Conservation (phyloP, 2,888 invertebrate genomes). For the Electrophaes corylata region DNA sequence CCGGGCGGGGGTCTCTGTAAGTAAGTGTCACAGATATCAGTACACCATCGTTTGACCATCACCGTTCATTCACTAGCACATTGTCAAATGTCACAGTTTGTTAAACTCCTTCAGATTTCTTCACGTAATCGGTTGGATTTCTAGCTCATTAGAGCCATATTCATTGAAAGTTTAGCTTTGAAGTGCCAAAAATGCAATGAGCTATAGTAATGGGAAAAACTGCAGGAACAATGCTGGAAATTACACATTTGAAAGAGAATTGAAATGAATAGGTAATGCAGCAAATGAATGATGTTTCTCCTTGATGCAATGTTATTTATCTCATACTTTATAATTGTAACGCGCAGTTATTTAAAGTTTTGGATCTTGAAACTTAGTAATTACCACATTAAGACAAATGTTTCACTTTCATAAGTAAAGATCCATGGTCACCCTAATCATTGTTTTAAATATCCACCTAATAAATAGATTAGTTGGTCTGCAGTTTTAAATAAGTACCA, state of each 20-base stretch:
- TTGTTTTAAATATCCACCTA: not conserved
- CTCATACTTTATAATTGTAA: not conserved
- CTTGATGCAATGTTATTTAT: conserved; percentile 6
- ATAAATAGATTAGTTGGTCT: not conserved
- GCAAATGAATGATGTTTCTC: not conserved
- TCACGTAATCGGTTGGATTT: conserved; percentile 9
- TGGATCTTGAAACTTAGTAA: not conserved
- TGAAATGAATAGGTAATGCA: not conserved
- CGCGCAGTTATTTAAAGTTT: not conserved
- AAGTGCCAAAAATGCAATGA: conserved; percentile 2
- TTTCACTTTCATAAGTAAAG: not conserved
- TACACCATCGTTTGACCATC: conserved; percentile 43
- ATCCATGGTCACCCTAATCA: not conserved
- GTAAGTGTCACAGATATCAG: conserved; percentile 75
- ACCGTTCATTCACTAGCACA: conserved; percentile 58
- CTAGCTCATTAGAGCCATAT: conserved; percentile 6
- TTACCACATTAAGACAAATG: not conserved
- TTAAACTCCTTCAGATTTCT: conserved; percentile 21
- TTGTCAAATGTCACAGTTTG: conserved; percentile 51
- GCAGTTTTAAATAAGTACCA: not conserved
- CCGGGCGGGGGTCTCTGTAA: conserved; percentile 71
- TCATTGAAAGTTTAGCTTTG: conserved; percentile 4
- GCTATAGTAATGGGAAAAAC: conserved; percentile 15
- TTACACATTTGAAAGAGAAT: conserved; percentile 12
- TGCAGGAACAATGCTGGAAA: conserved; percentile 23